Evolutionary conservation across 92 coral and sea anemone species (phyloP).

Genomic region (Phenganax stokvisi): DNA sequence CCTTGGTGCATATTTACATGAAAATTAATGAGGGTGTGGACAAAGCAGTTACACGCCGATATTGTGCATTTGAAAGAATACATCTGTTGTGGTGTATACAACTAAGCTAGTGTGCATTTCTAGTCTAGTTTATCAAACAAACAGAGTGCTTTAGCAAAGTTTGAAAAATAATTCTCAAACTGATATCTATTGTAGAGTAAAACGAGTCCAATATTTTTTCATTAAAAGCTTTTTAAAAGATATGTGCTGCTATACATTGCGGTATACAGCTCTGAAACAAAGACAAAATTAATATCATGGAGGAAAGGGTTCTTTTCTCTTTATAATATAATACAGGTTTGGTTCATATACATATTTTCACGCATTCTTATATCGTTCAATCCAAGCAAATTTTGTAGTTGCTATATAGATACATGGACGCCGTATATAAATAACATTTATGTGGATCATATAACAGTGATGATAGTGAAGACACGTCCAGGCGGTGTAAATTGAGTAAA

Average conservation of each 20-base stretch:
- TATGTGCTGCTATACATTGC: neutral
- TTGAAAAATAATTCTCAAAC: constrained; percentile 11
- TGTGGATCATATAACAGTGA: too few species aligned
- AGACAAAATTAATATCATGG: neutral
- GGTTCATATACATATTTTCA: too few species aligned
- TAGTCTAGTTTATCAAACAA: constrained; percentile 14
- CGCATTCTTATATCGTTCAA: too few species aligned
- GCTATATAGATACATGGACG: too few species aligned
- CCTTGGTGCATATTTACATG: neutral
- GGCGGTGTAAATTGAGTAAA: too few species aligned
- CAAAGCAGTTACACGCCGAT: neutral
- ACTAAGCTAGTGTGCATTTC: constrained; percentile 3
- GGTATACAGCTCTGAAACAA: neutral
- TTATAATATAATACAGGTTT: too few species aligned
- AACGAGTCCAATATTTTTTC: constrained; percentile 23
- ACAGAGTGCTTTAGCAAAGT: constrained; percentile 11
- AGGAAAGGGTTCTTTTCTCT: too few species aligned
- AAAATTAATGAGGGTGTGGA: neutral
- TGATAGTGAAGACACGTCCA: too few species aligned
- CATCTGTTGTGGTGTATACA: constrained; percentile 8
- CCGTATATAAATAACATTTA: too few species aligned
- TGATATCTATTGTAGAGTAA: constrained; percentile 1
- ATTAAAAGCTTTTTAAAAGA: neutral
- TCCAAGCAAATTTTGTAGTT: too few species aligned
- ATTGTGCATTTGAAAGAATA: neutral